Percentiles rank a stretch among this genome's conserved stretches.
These are phyloP conservation scores for Cryptotis parvus DNA, from an alignment of 2,113 vertebrate species.

Conservation along the genomic window DNA sequence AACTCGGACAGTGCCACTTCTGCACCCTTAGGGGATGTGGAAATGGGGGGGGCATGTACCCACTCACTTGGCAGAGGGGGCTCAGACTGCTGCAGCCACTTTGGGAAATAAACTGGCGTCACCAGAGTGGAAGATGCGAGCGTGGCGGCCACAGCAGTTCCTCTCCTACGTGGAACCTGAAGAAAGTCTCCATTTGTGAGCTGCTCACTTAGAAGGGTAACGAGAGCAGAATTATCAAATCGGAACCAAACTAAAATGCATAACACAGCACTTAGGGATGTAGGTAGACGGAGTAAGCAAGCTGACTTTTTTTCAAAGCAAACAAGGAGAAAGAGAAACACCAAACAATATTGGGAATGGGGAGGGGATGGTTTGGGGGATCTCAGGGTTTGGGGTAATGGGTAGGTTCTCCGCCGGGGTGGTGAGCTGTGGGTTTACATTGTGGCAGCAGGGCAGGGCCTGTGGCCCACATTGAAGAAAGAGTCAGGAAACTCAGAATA, in stretches of 20 bases:
- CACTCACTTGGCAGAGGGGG: too few relatives aligned
- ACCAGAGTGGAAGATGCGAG: not conserved
- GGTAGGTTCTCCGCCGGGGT: too few relatives aligned
- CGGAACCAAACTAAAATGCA: not conserved
- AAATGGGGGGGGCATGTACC: not conserved
- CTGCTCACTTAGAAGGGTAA: not conserved
- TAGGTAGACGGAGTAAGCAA: not conserved
- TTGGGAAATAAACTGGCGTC: not conserved
- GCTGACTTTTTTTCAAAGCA: not conserved
- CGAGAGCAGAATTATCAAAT: not conserved
- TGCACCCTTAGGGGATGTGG: not conserved
- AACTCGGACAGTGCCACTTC: not conserved
- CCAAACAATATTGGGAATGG: not conserved
- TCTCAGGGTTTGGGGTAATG: too few relatives aligned
- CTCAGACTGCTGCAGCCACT: not conserved
- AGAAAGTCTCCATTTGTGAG: not conserved
- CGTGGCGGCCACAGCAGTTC: not conserved
- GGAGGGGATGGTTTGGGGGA: too few relatives aligned
- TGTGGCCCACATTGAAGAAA: not conserved
- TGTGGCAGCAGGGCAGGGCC: fast-evolving
- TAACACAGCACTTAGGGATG: not conserved
- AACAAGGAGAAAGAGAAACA: not conserved
- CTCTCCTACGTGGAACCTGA: not conserved
- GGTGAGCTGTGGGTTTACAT: too few relatives aligned
- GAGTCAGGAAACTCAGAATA: not conserved